phyloP scores from a whole-genome alignment of 1,140 invertebrate species.

The Lordiphosa collinella region DNA sequence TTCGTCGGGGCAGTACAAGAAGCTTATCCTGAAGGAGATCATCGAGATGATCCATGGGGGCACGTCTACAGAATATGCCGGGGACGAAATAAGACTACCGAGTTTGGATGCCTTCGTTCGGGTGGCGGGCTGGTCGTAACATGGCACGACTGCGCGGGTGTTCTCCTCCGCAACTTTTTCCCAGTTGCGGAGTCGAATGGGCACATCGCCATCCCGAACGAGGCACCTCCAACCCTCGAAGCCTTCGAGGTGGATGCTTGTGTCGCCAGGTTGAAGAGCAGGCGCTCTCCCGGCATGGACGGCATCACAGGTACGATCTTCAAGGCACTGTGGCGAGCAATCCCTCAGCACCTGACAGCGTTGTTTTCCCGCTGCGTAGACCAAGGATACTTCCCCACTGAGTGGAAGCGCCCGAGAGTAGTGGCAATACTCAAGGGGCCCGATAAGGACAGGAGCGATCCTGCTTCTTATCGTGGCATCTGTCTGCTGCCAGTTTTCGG shows the following conservation, averaged over 20 bases:
- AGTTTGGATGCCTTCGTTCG: slow-evolving; percentile 8
- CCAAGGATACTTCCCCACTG: slow-evolving; percentile 6
- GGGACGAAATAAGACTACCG: slow-evolving; percentile 4
- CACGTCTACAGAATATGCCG: slow-evolving; percentile 24
- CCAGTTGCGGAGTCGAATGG: slow-evolving; percentile 8
- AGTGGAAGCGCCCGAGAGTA: slow-evolving; percentile 6
- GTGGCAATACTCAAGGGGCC: slow-evolving; percentile 8
- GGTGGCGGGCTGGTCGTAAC: slow-evolving; percentile 8
- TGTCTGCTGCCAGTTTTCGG: background rate
- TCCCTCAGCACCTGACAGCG: slow-evolving; percentile 7
- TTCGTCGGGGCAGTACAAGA: no score
- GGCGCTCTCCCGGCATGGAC: slow-evolving; percentile 17
- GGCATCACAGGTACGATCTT: slow-evolving; percentile 19
- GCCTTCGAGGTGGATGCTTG: slow-evolving; percentile 5
- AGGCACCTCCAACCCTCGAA: slow-evolving; percentile 5
- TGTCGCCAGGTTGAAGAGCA: slow-evolving; percentile 19
- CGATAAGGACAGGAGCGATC: slow-evolving; percentile 7
- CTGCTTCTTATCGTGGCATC: background rate
- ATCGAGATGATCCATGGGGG: slow-evolving; percentile 23
- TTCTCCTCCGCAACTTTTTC: slow-evolving; percentile 3
- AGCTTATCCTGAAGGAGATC: no score
- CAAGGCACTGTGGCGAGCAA: slow-evolving; percentile 18
- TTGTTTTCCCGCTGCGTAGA: slow-evolving; percentile 9
- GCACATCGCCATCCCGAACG: background rate
- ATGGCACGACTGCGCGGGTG: slow-evolving; percentile 16